Percentiles rank a stretch among this genome's conserved stretches.
Evolutionary conservation across 2,888 invertebrate species (phyloP).

Genomic region (Acronicta psi): DNA sequence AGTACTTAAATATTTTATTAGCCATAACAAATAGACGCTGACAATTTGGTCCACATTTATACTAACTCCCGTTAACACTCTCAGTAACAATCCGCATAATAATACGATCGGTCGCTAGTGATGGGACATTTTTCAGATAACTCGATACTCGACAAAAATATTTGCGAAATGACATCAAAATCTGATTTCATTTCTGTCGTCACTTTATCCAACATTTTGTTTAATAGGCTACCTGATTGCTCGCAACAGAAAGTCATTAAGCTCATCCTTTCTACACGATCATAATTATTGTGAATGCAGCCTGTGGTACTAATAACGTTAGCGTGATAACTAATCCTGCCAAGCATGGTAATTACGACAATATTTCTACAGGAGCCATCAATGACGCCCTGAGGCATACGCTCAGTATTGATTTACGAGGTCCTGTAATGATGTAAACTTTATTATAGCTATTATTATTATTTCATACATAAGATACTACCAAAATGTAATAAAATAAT

Average conservation of each 20-base stretch:
- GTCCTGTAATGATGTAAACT: conserved; percentile 43
- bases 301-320: conserved; percentile 34
- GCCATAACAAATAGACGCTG: conserved; percentile 21
- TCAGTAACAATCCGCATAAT: conserved; percentile 63
- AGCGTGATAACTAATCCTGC: conserved; percentile 30
- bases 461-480: conserved; percentile 1
- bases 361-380: conserved; percentile 46
- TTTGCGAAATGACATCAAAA: too few relatives aligned
- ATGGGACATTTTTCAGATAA: conserved; percentile 20
- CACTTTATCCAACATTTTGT: too few relatives aligned
- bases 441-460: conserved; percentile 17
- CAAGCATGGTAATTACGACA: conserved; percentile 39
- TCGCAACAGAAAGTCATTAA: conserved; percentile 25
- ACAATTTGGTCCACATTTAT: conserved; percentile 41
- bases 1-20: conserved; percentile 22
- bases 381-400: conserved; percentile 34
- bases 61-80: conserved; percentile 50
- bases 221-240: too few relatives aligned
- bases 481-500: too few relatives aligned
- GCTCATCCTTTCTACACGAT: conserved; percentile 26
- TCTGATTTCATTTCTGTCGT: too few relatives aligned
- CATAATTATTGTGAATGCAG: conserved; percentile 30
- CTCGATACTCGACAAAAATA: background rate
- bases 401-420: conserved; percentile 44
- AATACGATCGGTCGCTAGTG: conserved; percentile 55